Evolutionary conservation across 2,113 vertebrate species (phyloP), one percentile per base, ranked within the genome.

Genomic region (Epinephelus lanceolatus): DNA sequence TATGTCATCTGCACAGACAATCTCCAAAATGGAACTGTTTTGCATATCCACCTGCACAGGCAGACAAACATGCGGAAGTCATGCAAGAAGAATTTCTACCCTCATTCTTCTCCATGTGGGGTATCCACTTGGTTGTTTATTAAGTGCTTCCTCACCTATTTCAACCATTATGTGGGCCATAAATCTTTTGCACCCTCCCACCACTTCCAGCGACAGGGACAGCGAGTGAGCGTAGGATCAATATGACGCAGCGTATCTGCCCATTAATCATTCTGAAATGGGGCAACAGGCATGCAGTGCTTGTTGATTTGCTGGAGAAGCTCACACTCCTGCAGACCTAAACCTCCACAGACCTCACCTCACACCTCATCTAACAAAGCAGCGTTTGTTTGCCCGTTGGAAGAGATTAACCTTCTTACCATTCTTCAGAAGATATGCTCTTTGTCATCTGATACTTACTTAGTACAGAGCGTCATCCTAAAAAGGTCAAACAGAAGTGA

Each of bases 61-160:
- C 0, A 25, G 57, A 66, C 4, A 52, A 47, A 47, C 6, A 62
- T 0, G 2, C 2, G 60, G 52, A 69, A 56, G 81, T 76, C 83
- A 76, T 71, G 57, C 30, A 0, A 11, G n/a, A 74, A 75, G 71
- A 83, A 83, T 81, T 47, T 25, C 66, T 7, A 9, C 37, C 60
- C 17, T 45, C 80, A 23, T 37, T 68, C 57, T 23, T 52, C 78
- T 81, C 69, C 30, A 70, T 19, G 19, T 78, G 83, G 67, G 81
- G 76, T 30, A 9, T 76, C 59, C 18, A 21, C 21, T 53, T 4
- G 55, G 68, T 82, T 65, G 82, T 83, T 82, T 71, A 90, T 89
- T 86, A 88, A 92, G 52, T 71, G 23, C 77, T 61, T 83, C 81
- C 47, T 90, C 77, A 47, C 15, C 69, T 5, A 6, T 57, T 71